Conservation (phyloP, 23 tunicate genomes). For the Halocynthia roretzi region DNA sequence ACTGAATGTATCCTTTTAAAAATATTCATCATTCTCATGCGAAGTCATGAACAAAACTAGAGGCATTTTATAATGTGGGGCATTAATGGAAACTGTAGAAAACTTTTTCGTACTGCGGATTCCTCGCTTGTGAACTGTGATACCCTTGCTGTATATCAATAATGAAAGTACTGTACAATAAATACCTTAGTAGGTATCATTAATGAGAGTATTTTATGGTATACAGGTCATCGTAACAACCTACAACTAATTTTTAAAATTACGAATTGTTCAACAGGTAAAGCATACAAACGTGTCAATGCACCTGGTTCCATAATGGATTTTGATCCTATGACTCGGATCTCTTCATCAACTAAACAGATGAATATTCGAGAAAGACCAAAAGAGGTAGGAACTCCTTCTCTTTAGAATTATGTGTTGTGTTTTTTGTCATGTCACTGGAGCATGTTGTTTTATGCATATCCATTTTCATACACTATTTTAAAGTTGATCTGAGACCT, state of each 20-base stretch:
- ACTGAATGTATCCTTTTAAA: too few species aligned
- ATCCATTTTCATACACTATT: too few species aligned
- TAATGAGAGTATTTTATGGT: background rate
- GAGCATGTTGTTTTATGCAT: too few species aligned
- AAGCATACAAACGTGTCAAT: slow-evolving; percentile 51
- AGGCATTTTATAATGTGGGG: too few species aligned
- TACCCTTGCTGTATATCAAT: background rate
- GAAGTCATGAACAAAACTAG: too few species aligned
- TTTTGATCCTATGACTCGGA: slow-evolving; percentile 18
- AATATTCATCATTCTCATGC: too few species aligned
- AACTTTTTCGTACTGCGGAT: background rate
- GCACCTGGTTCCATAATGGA: slow-evolving; percentile 65
- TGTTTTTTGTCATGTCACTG: background rate
- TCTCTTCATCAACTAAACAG: slow-evolving; percentile 7
- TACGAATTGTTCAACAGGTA: slow-evolving; percentile 9
- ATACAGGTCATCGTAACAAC: background rate
- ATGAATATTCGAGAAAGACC: background rate
- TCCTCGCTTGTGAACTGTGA: background rate
- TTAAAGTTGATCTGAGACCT: too few species aligned
- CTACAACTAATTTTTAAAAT: too few species aligned
- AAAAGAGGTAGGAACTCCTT: background rate
- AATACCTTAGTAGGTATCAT: background rate
- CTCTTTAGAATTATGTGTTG: background rate
- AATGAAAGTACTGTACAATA: background rate
- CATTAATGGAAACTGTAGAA: too few species aligned